phyloP scores from a whole-genome alignment of 2,888 invertebrate species.

The Lithophane socia region DNA sequence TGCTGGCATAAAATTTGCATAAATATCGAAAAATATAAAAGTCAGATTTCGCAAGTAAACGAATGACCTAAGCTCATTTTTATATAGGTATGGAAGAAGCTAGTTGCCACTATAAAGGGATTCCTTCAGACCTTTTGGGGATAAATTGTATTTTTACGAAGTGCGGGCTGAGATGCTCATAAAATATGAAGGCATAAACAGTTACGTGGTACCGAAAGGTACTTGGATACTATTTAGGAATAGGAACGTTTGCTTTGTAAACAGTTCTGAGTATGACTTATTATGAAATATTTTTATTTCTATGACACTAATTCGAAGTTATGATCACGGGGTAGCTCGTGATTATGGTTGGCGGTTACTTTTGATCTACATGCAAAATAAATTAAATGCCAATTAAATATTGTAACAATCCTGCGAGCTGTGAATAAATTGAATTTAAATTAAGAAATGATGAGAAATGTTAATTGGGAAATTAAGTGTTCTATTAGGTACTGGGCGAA shows the following conservation, averaged over 20 bases:
- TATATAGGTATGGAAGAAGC: conserved; percentile 34
- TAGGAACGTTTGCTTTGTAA: conserved; percentile 23
- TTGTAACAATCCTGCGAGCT: background rate
- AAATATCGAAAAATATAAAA: conserved; percentile 44
- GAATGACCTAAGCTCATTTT: conserved; percentile 35
- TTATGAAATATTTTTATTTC: conserved; percentile 7
- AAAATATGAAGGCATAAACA: conserved; percentile 50
- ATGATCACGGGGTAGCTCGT: background rate
- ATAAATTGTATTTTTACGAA: conserved; percentile 55
- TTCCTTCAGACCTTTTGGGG: conserved; percentile 43
- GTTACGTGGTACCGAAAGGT: conserved; percentile 19
- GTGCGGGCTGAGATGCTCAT: conserved; percentile 35
- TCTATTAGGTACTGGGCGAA: conserved; percentile 8
- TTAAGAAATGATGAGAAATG: conserved; percentile 26
- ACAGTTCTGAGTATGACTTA: conserved; percentile 6
- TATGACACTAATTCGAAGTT: background rate
- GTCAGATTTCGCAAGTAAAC: conserved; percentile 19
- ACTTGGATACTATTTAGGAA: conserved; percentile 24
- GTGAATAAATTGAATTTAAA: conserved; percentile 30
- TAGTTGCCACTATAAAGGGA: conserved; percentile 43
- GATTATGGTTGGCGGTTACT: background rate
- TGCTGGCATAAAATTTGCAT: conserved; percentile 14
- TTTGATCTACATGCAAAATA: background rate
- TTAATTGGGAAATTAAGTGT: conserved; percentile 18
- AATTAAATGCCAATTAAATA: conserved; percentile 11